Conservation (phyloP, 2,113 vertebrate genomes). For the Dunckerocampus dactyliophorus region DNA sequence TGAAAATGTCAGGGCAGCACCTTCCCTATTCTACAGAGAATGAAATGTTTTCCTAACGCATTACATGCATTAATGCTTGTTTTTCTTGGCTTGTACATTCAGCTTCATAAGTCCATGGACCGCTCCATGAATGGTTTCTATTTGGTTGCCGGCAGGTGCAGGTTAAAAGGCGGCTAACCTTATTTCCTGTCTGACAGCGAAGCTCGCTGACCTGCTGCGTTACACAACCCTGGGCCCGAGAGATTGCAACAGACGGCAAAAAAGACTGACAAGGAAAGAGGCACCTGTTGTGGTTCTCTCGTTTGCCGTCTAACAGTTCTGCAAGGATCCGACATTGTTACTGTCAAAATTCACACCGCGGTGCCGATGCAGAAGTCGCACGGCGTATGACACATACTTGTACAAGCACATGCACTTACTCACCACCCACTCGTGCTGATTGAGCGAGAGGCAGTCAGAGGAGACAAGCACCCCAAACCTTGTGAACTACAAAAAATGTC, state of each 20-base stretch:
- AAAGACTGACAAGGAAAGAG: not conserved
- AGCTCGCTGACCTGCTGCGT: conserved; percentile 22
- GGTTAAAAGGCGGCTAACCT: conserved; percentile 35
- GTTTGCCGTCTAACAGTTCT: conserved; percentile 47
- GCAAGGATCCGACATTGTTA: conserved; percentile 50
- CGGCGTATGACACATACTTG: conserved; percentile 21
- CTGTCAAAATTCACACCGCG: conserved; percentile 52
- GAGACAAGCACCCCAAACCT: conserved; percentile 31
- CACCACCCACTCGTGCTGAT: conserved; percentile 48
- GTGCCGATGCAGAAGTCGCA: conserved; percentile 43
- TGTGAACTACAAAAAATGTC: not conserved
- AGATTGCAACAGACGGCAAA: conserved; percentile 8
- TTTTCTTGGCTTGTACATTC: conserved; percentile 18
- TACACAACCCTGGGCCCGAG: conserved; percentile 24
- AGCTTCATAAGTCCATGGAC: too few relatives aligned
- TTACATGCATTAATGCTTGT: conserved; percentile 26
- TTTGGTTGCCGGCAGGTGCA: conserved; percentile 18
- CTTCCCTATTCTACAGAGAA: conserved; percentile 28
- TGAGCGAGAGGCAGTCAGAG: conserved; percentile 29
- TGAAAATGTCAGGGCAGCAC: conserved; percentile 37
- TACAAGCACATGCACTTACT: conserved; percentile 33
- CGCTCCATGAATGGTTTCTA: conserved; percentile 8
- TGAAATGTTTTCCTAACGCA: conserved; percentile 29
- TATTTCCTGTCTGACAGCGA: conserved; percentile 33
- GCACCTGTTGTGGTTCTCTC: conserved; percentile 25